Evolutionary conservation across 1,140 invertebrate genomes (phyloP).

Genomic region (Myzus persicae): DNA sequence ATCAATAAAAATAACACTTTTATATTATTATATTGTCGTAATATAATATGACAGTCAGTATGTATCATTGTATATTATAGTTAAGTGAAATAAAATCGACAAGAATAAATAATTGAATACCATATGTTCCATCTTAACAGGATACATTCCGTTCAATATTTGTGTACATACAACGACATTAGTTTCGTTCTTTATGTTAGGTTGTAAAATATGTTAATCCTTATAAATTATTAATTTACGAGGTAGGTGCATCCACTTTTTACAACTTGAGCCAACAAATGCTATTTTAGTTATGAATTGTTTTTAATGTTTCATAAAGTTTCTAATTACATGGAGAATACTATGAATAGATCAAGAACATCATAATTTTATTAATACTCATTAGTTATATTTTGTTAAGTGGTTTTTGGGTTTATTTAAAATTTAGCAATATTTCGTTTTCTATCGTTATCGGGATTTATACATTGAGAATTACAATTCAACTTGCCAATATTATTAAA

Average conservation of each 20-base stretch:
- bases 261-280: background rate
- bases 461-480: background rate
- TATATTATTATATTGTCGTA: no score
- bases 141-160: background rate
- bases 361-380: background rate
- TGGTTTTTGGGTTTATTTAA: background rate
- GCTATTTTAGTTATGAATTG: background rate
- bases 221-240: conserved; percentile 1
- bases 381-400: background rate
- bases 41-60: background rate
- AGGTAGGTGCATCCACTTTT: background rate
- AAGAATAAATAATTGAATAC: background rate
- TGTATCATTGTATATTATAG: no score
- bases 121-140: background rate
- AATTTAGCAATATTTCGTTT: background rate
- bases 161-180: background rate
- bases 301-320: background rate
- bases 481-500: background rate
- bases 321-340: background rate
- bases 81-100: background rate
- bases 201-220: conserved; percentile 5
- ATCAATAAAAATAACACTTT: background rate
- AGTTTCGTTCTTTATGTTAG: background rate
- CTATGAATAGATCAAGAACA: background rate
- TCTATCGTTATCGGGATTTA: background rate